Evolutionary conservation across 2,888 invertebrate species (phyloP), one percentile per base, ranked within the genome.

Genomic region (Cataglyphis livida): DNA sequence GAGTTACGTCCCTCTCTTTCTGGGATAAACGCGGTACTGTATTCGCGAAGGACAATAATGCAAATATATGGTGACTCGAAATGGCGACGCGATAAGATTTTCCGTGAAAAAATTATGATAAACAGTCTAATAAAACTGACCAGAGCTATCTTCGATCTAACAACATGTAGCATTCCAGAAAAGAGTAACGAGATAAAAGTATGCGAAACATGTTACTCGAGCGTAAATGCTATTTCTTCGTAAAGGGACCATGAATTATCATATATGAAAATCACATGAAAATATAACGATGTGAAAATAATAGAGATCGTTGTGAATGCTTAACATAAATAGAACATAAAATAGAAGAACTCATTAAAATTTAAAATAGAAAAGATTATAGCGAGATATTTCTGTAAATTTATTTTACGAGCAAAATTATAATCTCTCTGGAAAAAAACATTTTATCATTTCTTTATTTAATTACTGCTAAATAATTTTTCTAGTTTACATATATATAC

Each of bases 51-150:
- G 71, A 61, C 44, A 76, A 76, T 76, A 71, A 79, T 48, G 44
- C 59, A 71, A 70, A 79, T 59, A 59, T 61, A 70, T 35, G 21
- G 41, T 35, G 76, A 51, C n/a, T 54, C 38, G 38, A 76, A 61
- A 35, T 59, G 18, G 41, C 32, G 32, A 59, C 10, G 28, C 44
- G 32, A 79, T 70, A 70, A 79, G 78, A 59, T 70, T 54, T 68
- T 59, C 21, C 35, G 25, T 59, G 32, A 70, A 48, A 57, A 68
- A 78, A 59, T 64, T 15, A 12, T 51, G 70, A 68, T 18, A 35
- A 70, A 78, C 32, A 21, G 59, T 70, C 41, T 59, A 78, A 78
- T 78, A 78, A 78, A 79, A 79, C 59, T 59, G 71, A 70, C 32
- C 44, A 44, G 44, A 18, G 44, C 32, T 79, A 79, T 79, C 70